Base-by-base conservation (phyloP, 2,113 vertebrate species). In the Nansenia antarctica region DNA sequence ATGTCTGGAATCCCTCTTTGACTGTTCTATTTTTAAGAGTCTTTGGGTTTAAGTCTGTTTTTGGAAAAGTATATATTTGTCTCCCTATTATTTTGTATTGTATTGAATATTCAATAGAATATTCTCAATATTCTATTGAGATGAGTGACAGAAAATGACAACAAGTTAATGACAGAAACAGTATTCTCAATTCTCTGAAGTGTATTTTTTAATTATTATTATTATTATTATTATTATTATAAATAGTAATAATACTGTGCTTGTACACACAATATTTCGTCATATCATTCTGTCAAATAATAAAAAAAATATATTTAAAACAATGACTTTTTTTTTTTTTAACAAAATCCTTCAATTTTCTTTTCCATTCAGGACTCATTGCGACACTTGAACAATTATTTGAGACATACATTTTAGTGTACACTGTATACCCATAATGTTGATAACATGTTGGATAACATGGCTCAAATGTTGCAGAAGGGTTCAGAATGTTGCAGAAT, bases 171-270 rank as follows among this genome's bases (percentile, higher is more conserved):
- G 45, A 60, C 61, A 57, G 3, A n/a, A n/a, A n/a, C n/a, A 62
- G 60, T 63, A 20, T 0, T 30, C 60, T 35, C 0, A 65, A 65
- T 62, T 0, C 58, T 67, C 69, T 70, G 58, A 59, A 22, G 15
- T 14, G 47, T 73, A 76, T 82, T 86, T 85, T 84, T 85, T 84
- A 61, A 65, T 75, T 32, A 35, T 69, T 84, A 82, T n/a, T 42
- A 63, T 68, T 79, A 75, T 57, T 9, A 60, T 85, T 81, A 93
- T 94, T 60, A 96, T 96, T 90, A 94, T 95, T 94, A 98, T 98
- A 98, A 98, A 98, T 98, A 97, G 95, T 92, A 95, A 93, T 93
- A 94, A 95, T 96, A 96, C 94, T 92, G 94, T 87, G 91, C 94
- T 95, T 90, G 93, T 95, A 96, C 90, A 94, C 93, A 93, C 93